A percentile compares a stretch with the other conserved stretches of the same genome.
Conservation (phyloP, 2,888 invertebrate genomes). For the Athalia circularis region DNA sequence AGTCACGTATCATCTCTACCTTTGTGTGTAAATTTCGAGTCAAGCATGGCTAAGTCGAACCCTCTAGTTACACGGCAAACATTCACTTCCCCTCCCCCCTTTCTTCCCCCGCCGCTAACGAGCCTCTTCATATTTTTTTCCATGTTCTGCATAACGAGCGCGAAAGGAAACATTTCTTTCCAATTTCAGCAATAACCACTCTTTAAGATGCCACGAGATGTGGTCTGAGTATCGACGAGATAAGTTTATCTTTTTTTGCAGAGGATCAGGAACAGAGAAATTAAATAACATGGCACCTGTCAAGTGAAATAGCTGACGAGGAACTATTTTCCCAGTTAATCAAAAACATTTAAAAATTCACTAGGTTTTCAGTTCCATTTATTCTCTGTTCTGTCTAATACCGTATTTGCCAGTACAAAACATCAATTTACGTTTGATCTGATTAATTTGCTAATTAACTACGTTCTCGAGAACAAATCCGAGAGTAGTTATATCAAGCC, state of each 20-base stretch:
- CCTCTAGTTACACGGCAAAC: background rate
- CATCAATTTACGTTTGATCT: background rate
- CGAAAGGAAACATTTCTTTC: background rate
- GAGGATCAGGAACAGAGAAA: background rate
- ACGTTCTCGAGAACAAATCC: background rate
- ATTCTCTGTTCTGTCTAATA: too few species aligned
- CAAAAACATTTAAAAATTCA: background rate
- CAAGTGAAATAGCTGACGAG: background rate
- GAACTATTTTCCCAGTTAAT: background rate
- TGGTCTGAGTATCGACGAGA: slow-evolving; percentile 19
- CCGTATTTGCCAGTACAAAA: too few species aligned
- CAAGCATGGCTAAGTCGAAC: slow-evolving; percentile 9
- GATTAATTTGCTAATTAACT: slow-evolving; percentile 9
- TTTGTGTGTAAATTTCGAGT: slow-evolving; percentile 13
- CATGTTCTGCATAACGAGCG: slow-evolving; percentile 3
- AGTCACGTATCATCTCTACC: slow-evolving; percentile 1
- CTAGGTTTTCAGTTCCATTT: background rate
- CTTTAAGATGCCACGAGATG: background rate
- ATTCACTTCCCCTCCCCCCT: background rate
- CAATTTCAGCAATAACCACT: slow-evolving; percentile 6
- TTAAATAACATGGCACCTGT: background rate
- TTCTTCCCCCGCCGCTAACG: slow-evolving; percentile 3
- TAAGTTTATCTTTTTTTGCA: background rate
- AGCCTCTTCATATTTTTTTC: slow-evolving; percentile 5
- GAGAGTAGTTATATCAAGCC: background rate